These are phyloP conservation scores for Bucorvus abyssinicus DNA, from an alignment of 2,797 vertebrate species.

Conservation along the genomic window DNA sequence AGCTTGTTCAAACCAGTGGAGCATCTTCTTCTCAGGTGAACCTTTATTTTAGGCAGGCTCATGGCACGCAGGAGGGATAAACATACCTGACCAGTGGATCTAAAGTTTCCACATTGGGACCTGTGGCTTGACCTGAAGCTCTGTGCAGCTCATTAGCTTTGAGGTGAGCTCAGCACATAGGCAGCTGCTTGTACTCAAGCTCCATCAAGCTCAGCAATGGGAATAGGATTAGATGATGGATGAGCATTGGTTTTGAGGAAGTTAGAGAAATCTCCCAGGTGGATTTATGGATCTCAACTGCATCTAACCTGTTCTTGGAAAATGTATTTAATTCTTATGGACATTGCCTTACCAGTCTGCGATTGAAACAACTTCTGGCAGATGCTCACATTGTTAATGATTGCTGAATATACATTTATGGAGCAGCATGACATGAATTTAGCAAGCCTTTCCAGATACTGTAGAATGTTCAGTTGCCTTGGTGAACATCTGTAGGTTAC, in stretches of 20 bases:
- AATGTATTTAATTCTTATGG: not conserved
- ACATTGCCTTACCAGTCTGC: not conserved
- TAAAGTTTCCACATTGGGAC: not conserved
- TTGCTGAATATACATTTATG: not conserved
- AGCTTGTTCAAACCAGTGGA: not conserved
- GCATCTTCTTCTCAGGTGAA: not conserved
- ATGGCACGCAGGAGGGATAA: not conserved
- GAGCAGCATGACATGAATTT: not conserved
- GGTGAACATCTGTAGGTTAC: not conserved
- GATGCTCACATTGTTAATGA: not conserved
- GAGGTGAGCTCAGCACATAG: not conserved
- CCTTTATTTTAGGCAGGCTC: not conserved
- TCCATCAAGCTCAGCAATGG: not conserved
- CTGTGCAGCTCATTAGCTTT: not conserved
- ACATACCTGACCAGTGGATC: not conserved
- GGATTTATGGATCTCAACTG: not conserved
- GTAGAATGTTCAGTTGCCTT: not conserved
- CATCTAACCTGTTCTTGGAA: not conserved
- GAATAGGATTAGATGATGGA: not conserved
- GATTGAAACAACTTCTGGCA: not conserved
- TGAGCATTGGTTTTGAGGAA: not conserved
- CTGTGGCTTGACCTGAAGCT: not conserved
- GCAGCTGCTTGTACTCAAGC: not conserved
- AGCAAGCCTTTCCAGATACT: not conserved
- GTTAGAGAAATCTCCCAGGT: not conserved